Evolutionary conservation across 2,113 vertebrate genomes (phyloP).

Genomic region (Alethe castanea): DNA sequence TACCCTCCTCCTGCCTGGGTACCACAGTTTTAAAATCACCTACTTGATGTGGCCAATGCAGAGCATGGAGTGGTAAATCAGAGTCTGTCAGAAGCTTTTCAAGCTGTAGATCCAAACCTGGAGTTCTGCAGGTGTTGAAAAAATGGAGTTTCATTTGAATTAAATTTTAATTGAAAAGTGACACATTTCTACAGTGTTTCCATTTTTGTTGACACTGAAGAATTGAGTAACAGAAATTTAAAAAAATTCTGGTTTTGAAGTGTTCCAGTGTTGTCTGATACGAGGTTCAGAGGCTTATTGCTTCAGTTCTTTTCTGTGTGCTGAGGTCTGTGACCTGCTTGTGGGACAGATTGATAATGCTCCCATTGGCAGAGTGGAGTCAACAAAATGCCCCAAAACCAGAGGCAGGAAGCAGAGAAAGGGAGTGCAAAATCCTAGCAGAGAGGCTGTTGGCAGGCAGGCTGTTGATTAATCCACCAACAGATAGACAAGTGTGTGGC

Average conservation of each 20-base stretch:
- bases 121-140: neutral
- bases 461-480: neutral
- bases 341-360: neutral
- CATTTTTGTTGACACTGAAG: neutral
- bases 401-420: neutral
- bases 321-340: neutral
- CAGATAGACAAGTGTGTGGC: neutral
- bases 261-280: neutral
- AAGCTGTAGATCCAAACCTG: neutral
- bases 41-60: neutral
- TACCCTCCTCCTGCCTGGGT: neutral
- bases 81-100: neutral
- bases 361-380: neutral
- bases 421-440: neutral
- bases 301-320: neutral
- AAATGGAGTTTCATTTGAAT: neutral
- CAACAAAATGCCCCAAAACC: neutral
- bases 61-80: neutral
- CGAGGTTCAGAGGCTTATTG: rapidly evolving
- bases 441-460: neutral
- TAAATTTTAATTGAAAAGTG: neutral
- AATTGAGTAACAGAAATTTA: neutral
- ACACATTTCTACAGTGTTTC: neutral
- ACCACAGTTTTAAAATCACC: neutral
- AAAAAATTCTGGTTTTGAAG: neutral